Evolutionary conservation across 2,113 vertebrate species (phyloP).

Genomic region (Solea solea): DNA sequence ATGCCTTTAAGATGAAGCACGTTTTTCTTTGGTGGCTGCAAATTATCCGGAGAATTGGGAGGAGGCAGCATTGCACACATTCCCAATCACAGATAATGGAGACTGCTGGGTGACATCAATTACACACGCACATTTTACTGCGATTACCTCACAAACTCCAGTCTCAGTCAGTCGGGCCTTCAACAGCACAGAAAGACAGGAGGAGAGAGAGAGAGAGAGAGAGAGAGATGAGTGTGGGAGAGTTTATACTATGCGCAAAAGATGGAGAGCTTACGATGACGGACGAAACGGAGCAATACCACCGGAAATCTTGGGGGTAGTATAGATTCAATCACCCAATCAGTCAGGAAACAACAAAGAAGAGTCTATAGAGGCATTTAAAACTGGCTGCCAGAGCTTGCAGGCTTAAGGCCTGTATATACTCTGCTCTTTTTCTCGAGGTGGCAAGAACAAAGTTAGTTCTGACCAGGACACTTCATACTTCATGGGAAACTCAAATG

Average conservation of each 20-base stretch:
- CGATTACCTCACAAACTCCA: slow-evolving; percentile 61
- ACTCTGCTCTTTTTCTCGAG: too few species aligned
- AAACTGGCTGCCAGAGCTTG: too few species aligned
- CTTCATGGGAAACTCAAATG: too few species aligned
- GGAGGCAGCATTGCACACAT: slow-evolving; percentile 43
- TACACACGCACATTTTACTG: slow-evolving; percentile 56
- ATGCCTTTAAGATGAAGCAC: slow-evolving; percentile 39
- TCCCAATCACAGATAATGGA: slow-evolving; percentile 50
- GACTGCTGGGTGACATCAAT: slow-evolving; percentile 55
- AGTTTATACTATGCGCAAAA: not conserved
- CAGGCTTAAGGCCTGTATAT: too few species aligned
- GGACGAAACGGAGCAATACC: too few species aligned
- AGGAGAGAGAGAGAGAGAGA: slow-evolving; percentile 1
- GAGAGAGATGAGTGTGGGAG: slow-evolving; percentile 3
- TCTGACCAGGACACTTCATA: too few species aligned
- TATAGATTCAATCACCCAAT: too few species aligned
- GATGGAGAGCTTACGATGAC: too few species aligned
- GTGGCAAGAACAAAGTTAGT: too few species aligned
- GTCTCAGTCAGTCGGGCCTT: slow-evolving; percentile 49
- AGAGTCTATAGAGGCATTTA: too few species aligned
- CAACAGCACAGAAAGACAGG: slow-evolving; percentile 34
- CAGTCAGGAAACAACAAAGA: too few species aligned
- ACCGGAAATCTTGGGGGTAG: too few species aligned
- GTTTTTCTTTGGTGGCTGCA: slow-evolving; percentile 32
- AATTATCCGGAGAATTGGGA: slow-evolving; percentile 32